These are phyloP conservation scores for Coregonus ussuriensis DNA, from an alignment of 2,797 vertebrate species.

Conservation along the genomic window DNA sequence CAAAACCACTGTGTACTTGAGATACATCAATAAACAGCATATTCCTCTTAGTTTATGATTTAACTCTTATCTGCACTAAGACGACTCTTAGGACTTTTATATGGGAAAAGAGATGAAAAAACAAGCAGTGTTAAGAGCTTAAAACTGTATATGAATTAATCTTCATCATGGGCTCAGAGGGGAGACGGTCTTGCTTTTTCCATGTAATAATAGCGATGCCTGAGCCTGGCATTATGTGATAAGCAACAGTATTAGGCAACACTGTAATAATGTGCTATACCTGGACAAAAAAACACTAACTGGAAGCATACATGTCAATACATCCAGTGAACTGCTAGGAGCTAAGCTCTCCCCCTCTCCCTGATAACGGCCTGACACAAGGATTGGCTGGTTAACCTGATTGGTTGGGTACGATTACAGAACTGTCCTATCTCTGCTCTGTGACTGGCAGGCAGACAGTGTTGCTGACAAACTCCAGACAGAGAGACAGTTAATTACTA, in stretches of 20 bases:
- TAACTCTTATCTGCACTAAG: slow-evolving; percentile 8
- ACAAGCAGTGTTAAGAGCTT: neutral
- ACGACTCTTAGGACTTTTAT: neutral
- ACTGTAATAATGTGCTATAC: too few relatives aligned
- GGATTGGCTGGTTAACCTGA: slow-evolving; percentile 6
- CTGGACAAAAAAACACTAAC: neutral
- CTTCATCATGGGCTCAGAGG: slow-evolving; percentile 14
- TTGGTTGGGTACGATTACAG: slow-evolving; percentile 15
- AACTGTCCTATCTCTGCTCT: slow-evolving; percentile 19
- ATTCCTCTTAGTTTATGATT: neutral
- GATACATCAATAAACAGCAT: slow-evolving; percentile 9
- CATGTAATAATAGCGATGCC: neutral
- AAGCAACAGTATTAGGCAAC: too few relatives aligned
- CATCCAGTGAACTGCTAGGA: neutral
- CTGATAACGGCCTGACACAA: neutral
- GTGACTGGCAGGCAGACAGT: slow-evolving; percentile 8
- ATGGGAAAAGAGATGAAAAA: neutral
- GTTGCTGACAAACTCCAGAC: neutral
- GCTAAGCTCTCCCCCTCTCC: neutral
- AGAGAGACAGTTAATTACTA: neutral
- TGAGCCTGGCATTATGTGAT: neutral
- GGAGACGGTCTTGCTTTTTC: neutral
- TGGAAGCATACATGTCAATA: neutral
- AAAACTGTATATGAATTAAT: neutral
- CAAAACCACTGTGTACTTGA: slow-evolving; percentile 14